Evolutionary conservation across 2,888 invertebrate species (phyloP).

Genomic region (Synergus gifuensis): DNA sequence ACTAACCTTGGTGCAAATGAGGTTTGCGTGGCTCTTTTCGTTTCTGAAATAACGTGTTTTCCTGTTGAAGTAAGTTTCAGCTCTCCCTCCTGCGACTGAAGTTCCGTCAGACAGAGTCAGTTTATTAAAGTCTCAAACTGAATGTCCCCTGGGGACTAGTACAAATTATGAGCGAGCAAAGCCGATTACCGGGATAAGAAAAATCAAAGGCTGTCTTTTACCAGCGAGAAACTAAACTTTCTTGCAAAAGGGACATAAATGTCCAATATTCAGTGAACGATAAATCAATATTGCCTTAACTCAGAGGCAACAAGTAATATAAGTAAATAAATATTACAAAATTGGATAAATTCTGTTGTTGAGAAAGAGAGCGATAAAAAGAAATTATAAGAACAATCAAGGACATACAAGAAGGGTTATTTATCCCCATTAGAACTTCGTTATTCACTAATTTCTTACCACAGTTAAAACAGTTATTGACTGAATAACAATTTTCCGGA

Average conservation of each 20-base stretch:
- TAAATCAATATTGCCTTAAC: conserved; percentile 18
- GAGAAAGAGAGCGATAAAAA: neutral
- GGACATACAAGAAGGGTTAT: neutral
- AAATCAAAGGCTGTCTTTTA: conserved; percentile 44
- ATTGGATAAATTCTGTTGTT: neutral
- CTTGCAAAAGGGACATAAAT: conserved; percentile 40
- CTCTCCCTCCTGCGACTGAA: conserved; percentile 46
- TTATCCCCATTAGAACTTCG: neutral
- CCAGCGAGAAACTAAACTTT: conserved; percentile 39
- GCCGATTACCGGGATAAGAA: conserved; percentile 57
- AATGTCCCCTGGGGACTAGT: conserved; percentile 52
- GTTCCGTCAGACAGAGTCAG: conserved; percentile 55
- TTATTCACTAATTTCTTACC: neutral
- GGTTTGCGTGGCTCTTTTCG: conserved; percentile 43
- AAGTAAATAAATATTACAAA: neutral
- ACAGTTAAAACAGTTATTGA: too few relatives aligned
- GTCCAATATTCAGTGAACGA: conserved; percentile 42
- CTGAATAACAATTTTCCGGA: neutral
- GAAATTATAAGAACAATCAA: conserved; percentile 3
- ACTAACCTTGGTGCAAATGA: conserved; percentile 20
- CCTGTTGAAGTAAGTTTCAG: conserved; percentile 56
- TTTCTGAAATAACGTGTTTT: conserved; percentile 60
- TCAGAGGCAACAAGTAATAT: neutral
- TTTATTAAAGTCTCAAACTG: conserved; percentile 61
- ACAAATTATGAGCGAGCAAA: conserved; percentile 60